Evolutionary conservation across 1,140 invertebrate genomes (phyloP).

Genomic region (Anastatus disparis): DNA sequence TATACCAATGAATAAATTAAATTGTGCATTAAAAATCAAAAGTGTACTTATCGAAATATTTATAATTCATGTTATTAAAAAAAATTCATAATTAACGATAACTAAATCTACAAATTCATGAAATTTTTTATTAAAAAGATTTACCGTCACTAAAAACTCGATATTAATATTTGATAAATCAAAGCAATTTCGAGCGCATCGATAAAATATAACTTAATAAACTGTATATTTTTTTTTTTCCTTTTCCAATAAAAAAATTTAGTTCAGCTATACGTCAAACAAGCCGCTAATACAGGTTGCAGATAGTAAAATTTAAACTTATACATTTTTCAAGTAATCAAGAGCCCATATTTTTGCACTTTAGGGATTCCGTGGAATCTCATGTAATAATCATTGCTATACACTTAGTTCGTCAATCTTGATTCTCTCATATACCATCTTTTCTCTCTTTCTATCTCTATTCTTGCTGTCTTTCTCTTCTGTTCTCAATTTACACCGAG

Average conservation of each 20-base stretch:
- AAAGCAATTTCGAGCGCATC: no score
- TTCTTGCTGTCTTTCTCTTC: background rate
- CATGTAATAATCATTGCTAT: slow-evolving; percentile 8
- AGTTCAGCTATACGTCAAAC: no score
- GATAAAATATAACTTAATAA: no score
- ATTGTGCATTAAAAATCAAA: no score
- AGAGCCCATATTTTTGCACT: background rate
- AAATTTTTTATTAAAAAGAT: background rate
- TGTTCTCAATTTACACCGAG: slow-evolving; percentile 29
- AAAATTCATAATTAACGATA: no score
- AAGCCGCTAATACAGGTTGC: background rate
- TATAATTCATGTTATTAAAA: no score
- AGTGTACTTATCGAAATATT: no score
- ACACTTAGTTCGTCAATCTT: slow-evolving; percentile 21
- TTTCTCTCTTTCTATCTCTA: background rate
- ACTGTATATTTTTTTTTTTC: no score
- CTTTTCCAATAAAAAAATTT: no score
- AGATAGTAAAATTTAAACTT: background rate
- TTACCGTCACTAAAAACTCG: background rate
- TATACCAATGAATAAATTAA: no score
- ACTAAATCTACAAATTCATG: no score
- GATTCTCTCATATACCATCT: background rate
- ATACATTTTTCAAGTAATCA: background rate
- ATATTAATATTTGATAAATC: no score
- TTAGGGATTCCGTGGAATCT: background rate